Evolutionary conservation across 2,888 invertebrate species (phyloP), one percentile per base, ranked within the genome.

Genomic region (Orthosia incerta): DNA sequence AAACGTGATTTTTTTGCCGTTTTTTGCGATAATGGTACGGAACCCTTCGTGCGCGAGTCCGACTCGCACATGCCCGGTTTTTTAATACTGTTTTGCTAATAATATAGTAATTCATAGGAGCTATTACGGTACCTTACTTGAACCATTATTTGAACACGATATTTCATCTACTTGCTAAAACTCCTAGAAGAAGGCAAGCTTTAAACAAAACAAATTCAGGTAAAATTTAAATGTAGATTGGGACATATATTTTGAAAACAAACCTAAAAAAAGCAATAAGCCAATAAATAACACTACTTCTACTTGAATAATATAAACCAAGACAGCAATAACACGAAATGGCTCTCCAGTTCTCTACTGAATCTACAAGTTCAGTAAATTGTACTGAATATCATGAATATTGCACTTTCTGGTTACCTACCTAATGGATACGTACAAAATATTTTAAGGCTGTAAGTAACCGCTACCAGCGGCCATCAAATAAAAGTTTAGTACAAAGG

Each of bases 401-500:
- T 59, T 59, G 51, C 23, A 77, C 18, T 68, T 59, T 48, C 39
- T 31, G 12, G 68, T 67, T 23, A 69, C 48, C 15, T 23, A 69
- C 48, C 15, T 39, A 18, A 20, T 50, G 45, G n/a, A 23, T 18
- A 23, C 20, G 11, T 76, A 20, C n/a, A 60, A 13, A 68, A 46
- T 55, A 26, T 61, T n/a, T 50, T 26, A 56, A 31, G 18, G 39
- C 13, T 4, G 20, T 55, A 45, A 50, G 26, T 45, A 56, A 31
- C 23, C n/a, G 13, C n/a, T 13, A 46, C 45, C n/a, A 13, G 16
- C 13, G n/a, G 45, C 23, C n/a, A 56, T 61, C 31, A 50, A 69
- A 78, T 77, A 50, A 69, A 68, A 51, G 26, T 39, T 51, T 31
- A 46, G 45, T 50, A 45, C 18, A 60, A 76, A 60, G n/a, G 39